Percentiles rank a stretch among this genome's conserved stretches.
Evolutionary conservation across 2,888 invertebrate species (phyloP).

Genomic region (Panorpa germanica): DNA sequence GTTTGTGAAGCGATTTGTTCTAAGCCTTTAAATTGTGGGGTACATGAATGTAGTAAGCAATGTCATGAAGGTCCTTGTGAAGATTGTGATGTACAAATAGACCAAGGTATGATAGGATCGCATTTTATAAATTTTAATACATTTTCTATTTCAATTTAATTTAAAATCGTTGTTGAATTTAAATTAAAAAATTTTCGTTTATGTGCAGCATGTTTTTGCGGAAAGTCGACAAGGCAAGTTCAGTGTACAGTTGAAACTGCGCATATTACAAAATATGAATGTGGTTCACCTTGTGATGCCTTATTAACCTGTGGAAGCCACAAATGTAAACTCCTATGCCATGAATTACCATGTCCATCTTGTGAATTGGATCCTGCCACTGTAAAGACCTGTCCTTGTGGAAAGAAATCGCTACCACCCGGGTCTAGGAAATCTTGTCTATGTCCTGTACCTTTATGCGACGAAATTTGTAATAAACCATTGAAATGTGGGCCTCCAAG

Average conservation of each 20-base stretch:
- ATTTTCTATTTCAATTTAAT: constrained; percentile 3
- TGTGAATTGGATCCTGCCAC: constrained; percentile 41
- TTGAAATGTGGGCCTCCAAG: constrained; percentile 47
- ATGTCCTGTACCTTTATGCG: constrained; percentile 70
- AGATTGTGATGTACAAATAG: constrained; percentile 42
- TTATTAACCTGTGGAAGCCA: constrained; percentile 48
- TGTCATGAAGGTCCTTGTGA: constrained; percentile 71
- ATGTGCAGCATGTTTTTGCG: constrained; percentile 46
- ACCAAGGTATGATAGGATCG: constrained; percentile 32
- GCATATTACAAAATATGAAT: constrained; percentile 31
- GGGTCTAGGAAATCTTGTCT: constrained; percentile 44
- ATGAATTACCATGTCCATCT: constrained; percentile 40
- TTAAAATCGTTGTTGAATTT: constrained; percentile 1
- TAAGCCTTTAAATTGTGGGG: constrained; percentile 53
- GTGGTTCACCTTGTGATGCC: constrained; percentile 39
- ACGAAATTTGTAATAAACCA: constrained; percentile 41
- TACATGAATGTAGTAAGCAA: constrained; percentile 48
- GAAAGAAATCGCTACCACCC: constrained; percentile 32
- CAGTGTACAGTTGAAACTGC: constrained; percentile 36
- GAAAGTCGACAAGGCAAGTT: constrained; percentile 36
- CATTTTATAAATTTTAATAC: too few species aligned
- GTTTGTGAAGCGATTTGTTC: constrained; percentile 58
- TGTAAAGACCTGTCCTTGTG: constrained; percentile 58
- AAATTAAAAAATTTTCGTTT: background rate
- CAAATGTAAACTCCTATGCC: constrained; percentile 45